Base-by-base conservation (phyloP, 2,888 invertebrate species). In the Plebejus anna region DNA sequence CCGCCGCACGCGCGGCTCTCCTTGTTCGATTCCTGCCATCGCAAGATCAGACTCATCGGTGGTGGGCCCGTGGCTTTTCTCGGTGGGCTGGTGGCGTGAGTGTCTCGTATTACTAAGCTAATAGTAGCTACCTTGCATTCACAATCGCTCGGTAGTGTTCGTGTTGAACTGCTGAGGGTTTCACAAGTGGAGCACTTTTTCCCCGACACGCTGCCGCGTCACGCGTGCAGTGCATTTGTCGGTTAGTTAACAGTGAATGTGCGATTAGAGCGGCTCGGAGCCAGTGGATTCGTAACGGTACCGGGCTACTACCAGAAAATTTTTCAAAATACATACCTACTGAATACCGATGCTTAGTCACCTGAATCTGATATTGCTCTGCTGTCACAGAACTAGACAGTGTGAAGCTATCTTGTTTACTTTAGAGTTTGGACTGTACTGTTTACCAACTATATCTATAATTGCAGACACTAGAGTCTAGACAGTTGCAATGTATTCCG, bases 31-130 rank as follows among this genome's bases (percentile, higher is more conserved):
- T 96, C 96, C 83, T 96, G 96, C 88, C 96, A 96, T 90, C 94
- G 96, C 87, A 96, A 96, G 92, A 96, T 96, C 85, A 94, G 96
- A 82, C 94, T 96, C 84, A 95, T 96, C 87, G 95, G 96, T 83
- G 95, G 95, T 79, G 95, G 95, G 77, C 95, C 95, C 70, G 95
- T 95, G 80, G 95, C 95, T 81, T 95, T 95, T 88, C 90, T 95
- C 81, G 95, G 95, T 84, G 96, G 96, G 84, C 94, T 96, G 84
- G 96, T 96, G 87, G 95, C 96, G 96, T 96, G 95, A 96, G 96
- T 91, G 76, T 42, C 38, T 61, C 57, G 22, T 51, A 76, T 75
- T 70, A 47, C 11, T 13, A 7, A 0, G 51, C 32, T 51, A 51
- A 1, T 55, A 55, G 11, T 47, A 36, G 13, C 13, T 22, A 51